These are phyloP conservation scores for Cyrtonyx montezumae DNA, from an alignment of 2,113 vertebrate species.

Conservation along the genomic window DNA sequence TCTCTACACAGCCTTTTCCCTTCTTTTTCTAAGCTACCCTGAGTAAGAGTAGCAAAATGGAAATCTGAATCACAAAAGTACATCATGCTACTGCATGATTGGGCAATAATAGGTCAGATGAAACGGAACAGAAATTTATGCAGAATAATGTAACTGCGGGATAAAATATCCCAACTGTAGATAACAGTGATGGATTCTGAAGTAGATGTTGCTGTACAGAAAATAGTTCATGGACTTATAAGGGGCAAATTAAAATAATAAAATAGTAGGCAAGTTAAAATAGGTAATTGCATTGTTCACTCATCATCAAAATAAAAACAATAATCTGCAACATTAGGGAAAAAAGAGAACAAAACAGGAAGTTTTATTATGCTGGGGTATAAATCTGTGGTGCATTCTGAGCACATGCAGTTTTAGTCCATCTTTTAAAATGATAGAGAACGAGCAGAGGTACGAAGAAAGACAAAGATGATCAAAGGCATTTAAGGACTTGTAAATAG, in stretches of 20 bases:
- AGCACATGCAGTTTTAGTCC: background rate
- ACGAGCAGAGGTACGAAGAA: background rate
- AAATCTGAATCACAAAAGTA: slow-evolving; percentile 12
- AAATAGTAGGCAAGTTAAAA: background rate
- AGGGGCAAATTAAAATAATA: background rate
- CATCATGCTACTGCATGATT: background rate
- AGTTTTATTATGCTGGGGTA: background rate
- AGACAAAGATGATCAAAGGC: background rate
- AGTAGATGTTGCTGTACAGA: background rate
- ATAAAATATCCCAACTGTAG: background rate
- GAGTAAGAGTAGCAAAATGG: background rate
- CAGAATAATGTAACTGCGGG: slow-evolving; percentile 1
- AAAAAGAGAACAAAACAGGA: background rate
- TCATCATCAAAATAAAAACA: background rate
- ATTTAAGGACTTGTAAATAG: slow-evolving; percentile 25
- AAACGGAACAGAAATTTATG: background rate
- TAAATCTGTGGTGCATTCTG: background rate
- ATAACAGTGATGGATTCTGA: background rate
- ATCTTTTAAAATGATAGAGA: background rate
- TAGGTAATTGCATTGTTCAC: background rate
- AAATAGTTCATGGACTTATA: background rate
- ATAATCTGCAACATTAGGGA: background rate
- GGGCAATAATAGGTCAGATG: background rate
- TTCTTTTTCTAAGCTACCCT: background rate
- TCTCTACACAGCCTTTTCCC: background rate